Conservation (phyloP, 2,797 vertebrate species). For the Gymnothorax javanicus region DNA sequence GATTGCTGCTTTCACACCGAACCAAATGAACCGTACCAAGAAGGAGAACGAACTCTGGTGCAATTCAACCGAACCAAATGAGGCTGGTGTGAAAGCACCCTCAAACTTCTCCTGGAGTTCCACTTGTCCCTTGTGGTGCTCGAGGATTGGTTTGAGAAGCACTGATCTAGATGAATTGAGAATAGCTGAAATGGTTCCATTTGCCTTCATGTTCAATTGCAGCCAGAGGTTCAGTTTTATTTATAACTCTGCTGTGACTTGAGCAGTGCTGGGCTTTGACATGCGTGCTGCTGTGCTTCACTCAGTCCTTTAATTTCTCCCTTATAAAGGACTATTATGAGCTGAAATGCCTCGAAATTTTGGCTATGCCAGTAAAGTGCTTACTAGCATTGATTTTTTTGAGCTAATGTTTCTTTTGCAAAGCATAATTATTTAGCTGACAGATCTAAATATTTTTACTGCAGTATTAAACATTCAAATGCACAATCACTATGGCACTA, state of each 20-base stretch:
- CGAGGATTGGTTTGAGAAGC: too few relatives aligned
- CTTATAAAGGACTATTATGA: constrained; percentile 4
- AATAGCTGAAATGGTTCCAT: constrained; percentile 34
- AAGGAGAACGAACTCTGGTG: too few relatives aligned
- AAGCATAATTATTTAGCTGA: constrained; percentile 7
- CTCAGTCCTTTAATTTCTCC: background rate
- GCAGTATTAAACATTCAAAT: background rate
- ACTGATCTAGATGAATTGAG: background rate
- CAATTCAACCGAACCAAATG: too few relatives aligned
- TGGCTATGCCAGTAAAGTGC: background rate
- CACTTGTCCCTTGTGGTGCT: too few relatives aligned
- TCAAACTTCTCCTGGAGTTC: too few relatives aligned
- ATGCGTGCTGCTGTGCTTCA: background rate
- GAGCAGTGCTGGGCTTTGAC: background rate
- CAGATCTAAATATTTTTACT: background rate
- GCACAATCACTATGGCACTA: background rate
- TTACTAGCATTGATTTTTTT: background rate
- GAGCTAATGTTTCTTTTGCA: background rate
- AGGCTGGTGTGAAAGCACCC: too few relatives aligned
- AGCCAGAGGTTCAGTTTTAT: background rate
- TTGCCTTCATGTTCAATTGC: background rate
- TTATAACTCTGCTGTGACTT: background rate
- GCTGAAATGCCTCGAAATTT: background rate
- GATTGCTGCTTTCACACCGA: too few relatives aligned
- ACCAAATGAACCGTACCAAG: too few relatives aligned